Base-by-base conservation (phyloP, 2,888 invertebrate genomes). In the Pogonocherus hispidulus region DNA sequence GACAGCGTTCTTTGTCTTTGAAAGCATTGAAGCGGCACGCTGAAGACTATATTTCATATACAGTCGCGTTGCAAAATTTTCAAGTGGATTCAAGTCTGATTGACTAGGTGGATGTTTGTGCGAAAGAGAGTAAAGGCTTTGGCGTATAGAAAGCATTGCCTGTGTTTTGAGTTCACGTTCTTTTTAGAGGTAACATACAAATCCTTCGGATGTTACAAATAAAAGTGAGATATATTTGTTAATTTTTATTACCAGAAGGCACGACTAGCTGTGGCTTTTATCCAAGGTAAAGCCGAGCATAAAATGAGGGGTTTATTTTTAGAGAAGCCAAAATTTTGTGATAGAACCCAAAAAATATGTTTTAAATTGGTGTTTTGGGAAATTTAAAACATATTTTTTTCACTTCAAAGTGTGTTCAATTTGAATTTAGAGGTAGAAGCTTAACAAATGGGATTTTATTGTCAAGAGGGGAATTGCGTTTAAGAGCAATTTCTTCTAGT, bases 321-420 rank as follows among this genome's bases (percentile, higher is more conserved):
- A 32, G 37, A 70, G 52, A 77, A 76, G 79, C 79, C 79, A 79
- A 79, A 77, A 75, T 60, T 75, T 76, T 79, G 79, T 79, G 79
- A 79, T 79, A 79, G 77, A 66, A 69, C 63, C 60, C 65, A 71
- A 76, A 76, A 73, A 66, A 60, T 70, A 59, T 74, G 77, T 76
- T 67, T 75, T 73, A 51, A 68, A 54, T 47, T 49, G 54, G 35
- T 46, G 44, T 23, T 44, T 63, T 37, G 46, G 52, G 19, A 51
- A 44, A 51, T n/a, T 49, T 57, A 63, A 68, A 44, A 27, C 68
- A 54, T 56, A 32, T 51, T 41, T 52, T 49, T 64, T 68, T 54
- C 57, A 59, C 49, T 55, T 54, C 56, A 71, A 71, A 71, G 69
- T 69, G 70, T 72, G 72, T 72, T 72, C 69, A 70, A 69, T 70